Conservation (phyloP, 2,888 invertebrate species). For the Cristatella mucedo region DNA sequence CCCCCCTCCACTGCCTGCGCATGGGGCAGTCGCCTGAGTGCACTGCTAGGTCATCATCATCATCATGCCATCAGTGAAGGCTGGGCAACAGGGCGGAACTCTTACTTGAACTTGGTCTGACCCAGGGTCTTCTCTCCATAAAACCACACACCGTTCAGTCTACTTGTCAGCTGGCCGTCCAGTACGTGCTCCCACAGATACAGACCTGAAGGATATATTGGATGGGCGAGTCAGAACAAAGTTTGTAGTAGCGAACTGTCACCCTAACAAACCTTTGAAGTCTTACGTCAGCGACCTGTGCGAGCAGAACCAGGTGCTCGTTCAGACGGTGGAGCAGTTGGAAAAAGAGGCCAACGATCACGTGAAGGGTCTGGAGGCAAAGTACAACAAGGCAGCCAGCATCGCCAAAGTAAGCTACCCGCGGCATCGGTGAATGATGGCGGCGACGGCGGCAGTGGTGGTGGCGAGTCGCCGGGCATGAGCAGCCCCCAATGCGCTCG, state of each 20-base stretch:
- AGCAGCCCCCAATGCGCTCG: too few relatives aligned
- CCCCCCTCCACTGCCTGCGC: too few relatives aligned
- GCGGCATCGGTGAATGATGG: too few relatives aligned
- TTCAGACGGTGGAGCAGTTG: constrained; percentile 35
- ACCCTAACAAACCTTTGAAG: too few relatives aligned
- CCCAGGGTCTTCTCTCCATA: constrained; percentile 36
- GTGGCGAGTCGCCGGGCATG: too few relatives aligned
- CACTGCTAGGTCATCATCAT: too few relatives aligned
- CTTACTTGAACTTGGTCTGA: constrained; percentile 36
- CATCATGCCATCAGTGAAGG: too few relatives aligned
- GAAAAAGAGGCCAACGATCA: constrained; percentile 33
- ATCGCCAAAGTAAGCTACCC: constrained; percentile 22
- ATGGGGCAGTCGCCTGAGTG: too few relatives aligned
- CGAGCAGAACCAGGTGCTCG: constrained; percentile 36
- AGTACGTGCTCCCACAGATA: constrained; percentile 43
- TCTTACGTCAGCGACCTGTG: constrained; percentile 34
- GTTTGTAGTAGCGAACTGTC: too few relatives aligned
- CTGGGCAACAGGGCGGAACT: too few relatives aligned
- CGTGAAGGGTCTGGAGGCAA: constrained; percentile 25
- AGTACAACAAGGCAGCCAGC: constrained; percentile 22
- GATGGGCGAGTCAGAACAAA: too few relatives aligned
- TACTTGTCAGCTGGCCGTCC: constrained; percentile 31
- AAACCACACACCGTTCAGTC: constrained; percentile 35
- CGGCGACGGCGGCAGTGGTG: too few relatives aligned
- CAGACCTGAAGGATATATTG: constrained; percentile 33